Evolutionary conservation across 2,797 vertebrate genomes (phyloP).

Genomic region (Chiloscyllium punctatum): DNA sequence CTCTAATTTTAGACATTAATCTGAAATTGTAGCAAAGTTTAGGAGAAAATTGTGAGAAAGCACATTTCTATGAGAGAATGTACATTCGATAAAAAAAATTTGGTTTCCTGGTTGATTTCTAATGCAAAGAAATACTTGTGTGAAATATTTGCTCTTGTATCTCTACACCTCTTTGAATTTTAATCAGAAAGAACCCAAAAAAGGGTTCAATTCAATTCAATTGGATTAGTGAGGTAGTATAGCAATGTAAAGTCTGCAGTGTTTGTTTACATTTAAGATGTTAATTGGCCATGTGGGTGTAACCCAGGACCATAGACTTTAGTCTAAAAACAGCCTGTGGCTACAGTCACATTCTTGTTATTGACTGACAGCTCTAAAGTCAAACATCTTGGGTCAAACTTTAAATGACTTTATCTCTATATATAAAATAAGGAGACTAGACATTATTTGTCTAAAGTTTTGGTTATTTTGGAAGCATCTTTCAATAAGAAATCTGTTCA

Average conservation of each 20-base stretch:
- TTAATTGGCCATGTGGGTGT: slow-evolving; percentile 30
- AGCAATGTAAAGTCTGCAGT: slow-evolving; percentile 33
- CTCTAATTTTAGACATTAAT: not conserved
- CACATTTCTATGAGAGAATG: not conserved
- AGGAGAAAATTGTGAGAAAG: not conserved
- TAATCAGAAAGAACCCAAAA: not conserved
- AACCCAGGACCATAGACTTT: slow-evolving; percentile 32
- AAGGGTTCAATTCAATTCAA: not conserved
- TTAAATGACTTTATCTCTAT: slow-evolving; percentile 7
- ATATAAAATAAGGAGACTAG: not conserved
- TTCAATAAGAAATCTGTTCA: not conserved
- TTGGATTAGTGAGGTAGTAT: not conserved
- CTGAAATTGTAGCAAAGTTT: not conserved
- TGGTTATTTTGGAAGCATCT: slow-evolving; percentile 4
- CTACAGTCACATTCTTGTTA: not conserved
- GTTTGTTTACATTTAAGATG: slow-evolving; percentile 36
- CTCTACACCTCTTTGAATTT: slow-evolving; percentile 7
- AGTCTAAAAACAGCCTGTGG: slow-evolving; percentile 37
- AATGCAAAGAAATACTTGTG: slow-evolving; percentile 6
- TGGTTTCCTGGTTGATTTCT: not conserved
- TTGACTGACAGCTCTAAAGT: slow-evolving; percentile 17
- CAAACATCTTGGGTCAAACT: not conserved
- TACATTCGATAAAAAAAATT: not conserved
- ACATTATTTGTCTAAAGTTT: not conserved
- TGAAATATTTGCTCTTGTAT: not conserved